Evolutionary conservation across 2,113 vertebrate genomes (phyloP), one percentile per base, ranked within the genome.

Genomic region (Periophthalmus modestus): DNA sequence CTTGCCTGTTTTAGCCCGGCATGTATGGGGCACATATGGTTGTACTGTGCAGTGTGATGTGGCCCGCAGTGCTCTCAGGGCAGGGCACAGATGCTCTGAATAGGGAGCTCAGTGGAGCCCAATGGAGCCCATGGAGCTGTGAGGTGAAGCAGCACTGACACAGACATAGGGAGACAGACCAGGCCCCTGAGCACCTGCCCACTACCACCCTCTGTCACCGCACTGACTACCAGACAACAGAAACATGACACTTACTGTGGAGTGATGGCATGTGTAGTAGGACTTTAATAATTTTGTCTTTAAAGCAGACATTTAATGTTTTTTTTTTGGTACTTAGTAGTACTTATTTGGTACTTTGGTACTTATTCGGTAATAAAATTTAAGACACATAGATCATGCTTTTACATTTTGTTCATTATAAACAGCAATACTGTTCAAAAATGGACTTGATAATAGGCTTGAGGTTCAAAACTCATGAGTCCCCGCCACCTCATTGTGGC

Each of bases 11-110:
- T 58, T 1, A 54, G 47, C 14, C 52, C 46, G 19, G 61, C 1
- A 10, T 57, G 50, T 33, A 15, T 18, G 4, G 74, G 85, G 82
- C 82, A 62, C 86, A 88, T 83, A 77, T 85, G 86, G 66, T 80
- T 65, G n/a, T 21, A 77, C 48, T 33, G 36, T 33, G 66, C 39
- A 67, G 23, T 33, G 62, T 23, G 57, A 83, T 73, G 52, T 19
- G 16, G 80, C 77, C 72, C 12, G 15, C 68, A 68, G 76, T 82
- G 81, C 66, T 75, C 66, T 58, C 2, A 24, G 80, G 65, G 73
- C 71, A 76, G 73, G 73, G 28, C 83, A 79, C 86, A 87, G 89
- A 89, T 89, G 89, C 79, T 89, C 72, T 61, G 59, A 72, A 80
- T 3, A 6, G 58, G 73, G 63, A 72, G 50, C n/a, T 19, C 24